Percentiles rank a stretch among this genome's conserved stretches.
Evolutionary conservation across 2,797 vertebrate genomes (phyloP).

Genomic region (Threskiornis aethiopicus): DNA sequence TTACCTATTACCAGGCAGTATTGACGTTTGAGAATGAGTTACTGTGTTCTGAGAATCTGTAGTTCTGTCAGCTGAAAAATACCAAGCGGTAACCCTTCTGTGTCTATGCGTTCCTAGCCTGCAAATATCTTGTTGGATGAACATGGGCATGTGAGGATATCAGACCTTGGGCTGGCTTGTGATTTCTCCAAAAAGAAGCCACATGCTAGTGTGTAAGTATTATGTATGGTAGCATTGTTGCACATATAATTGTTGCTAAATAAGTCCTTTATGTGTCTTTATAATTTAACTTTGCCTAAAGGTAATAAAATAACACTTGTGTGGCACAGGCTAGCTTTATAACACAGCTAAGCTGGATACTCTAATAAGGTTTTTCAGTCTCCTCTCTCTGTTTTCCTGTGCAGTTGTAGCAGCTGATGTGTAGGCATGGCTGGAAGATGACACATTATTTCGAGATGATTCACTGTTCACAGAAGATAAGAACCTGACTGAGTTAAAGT

Average conservation of each 20-base stretch:
- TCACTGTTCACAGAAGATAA: constrained; percentile 41
- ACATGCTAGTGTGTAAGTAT: constrained; percentile 94
- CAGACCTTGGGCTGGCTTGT: constrained; percentile 94
- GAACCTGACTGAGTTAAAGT: constrained; percentile 37
- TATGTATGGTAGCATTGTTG: rapidly evolving
- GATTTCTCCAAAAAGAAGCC: constrained; percentile 99
- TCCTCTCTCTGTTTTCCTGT: constrained; percentile 28
- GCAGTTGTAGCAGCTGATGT: constrained; percentile 64
- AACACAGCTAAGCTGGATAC: neutral
- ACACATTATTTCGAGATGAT: constrained; percentile 43
- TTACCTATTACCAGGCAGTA: neutral
- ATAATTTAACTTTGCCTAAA: neutral
- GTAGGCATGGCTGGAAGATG: constrained; percentile 64
- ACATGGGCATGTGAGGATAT: constrained; percentile 94
- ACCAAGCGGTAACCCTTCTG: neutral
- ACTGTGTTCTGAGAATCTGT: neutral
- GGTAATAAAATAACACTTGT: neutral
- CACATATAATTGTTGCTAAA: neutral
- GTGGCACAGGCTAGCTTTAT: neutral
- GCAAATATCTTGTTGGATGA: constrained; percentile 97
- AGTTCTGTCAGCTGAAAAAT: neutral
- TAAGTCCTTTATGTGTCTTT: neutral
- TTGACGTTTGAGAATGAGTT: neutral
- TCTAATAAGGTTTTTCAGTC: neutral
- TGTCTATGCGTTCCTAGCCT: constrained; percentile 77